Conservation (phyloP, 2,797 vertebrate genomes). For the Ptychobarbus kaznakovi region DNA sequence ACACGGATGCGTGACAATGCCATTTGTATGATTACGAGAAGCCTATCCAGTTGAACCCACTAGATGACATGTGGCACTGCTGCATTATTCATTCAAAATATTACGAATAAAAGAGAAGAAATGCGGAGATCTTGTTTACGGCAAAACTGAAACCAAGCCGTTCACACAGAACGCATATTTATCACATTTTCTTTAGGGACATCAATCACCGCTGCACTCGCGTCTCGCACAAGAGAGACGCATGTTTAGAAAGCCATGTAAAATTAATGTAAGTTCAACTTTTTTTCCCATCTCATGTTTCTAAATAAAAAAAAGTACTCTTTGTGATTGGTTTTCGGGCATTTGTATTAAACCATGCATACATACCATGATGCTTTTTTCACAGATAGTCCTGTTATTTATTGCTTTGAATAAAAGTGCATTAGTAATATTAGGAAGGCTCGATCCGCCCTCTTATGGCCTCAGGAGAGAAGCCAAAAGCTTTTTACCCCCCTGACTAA, state of each 20-base stretch:
- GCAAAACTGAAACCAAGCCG: not conserved
- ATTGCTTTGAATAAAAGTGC: not conserved
- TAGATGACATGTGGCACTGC: not conserved
- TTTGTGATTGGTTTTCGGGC: not conserved
- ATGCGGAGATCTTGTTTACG: not conserved
- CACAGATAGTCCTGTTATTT: not conserved
- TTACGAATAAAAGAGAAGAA: not conserved
- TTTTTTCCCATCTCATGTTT: not conserved
- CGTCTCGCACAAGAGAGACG: slow-evolving; percentile 3
- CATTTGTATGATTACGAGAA: too few relatives aligned
- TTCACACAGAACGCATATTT: slow-evolving; percentile 1
- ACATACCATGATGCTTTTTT: not conserved
- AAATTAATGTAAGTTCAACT: not conserved
- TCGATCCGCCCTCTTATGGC: not conserved
- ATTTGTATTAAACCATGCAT: not conserved
- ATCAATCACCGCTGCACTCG: slow-evolving; percentile 1
- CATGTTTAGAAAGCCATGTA: slow-evolving; percentile 10
- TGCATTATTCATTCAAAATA: not conserved
- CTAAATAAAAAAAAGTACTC: not conserved
- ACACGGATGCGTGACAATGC: too few relatives aligned
- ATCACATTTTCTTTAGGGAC: slow-evolving; percentile 3
- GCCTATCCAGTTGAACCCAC: too few relatives aligned
- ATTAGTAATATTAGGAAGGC: not conserved
- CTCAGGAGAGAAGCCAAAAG: not conserved
- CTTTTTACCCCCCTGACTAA: not conserved